These are phyloP conservation scores for Catalaphyllia jardinei DNA, from an alignment of 64 coral and sea anemone genomes.

Conservation along the genomic window DNA sequence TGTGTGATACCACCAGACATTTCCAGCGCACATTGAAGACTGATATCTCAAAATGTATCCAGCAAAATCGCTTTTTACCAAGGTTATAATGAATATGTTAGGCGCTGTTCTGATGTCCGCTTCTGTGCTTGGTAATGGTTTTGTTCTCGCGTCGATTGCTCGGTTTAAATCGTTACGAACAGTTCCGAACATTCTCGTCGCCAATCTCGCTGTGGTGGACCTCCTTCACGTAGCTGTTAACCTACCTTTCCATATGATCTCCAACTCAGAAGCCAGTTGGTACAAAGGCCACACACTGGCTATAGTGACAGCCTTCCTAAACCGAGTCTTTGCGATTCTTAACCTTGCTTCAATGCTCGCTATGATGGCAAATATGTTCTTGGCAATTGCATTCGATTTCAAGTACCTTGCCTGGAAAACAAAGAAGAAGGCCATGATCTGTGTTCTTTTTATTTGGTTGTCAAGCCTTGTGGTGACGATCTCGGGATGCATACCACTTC, in stretches of 20 bases:
- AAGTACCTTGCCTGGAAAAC: background rate
- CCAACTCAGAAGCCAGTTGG: background rate
- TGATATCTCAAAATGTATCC: background rate
- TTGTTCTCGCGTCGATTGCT: background rate
- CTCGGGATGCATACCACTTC: background rate
- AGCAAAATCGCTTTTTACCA: background rate
- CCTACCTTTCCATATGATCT: background rate
- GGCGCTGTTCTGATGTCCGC: background rate
- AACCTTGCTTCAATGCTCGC: constrained; percentile 17
- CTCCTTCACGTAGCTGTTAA: background rate
- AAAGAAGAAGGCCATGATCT: background rate
- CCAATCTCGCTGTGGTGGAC: constrained; percentile 1
- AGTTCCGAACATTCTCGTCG: background rate
- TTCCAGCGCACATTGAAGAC: too few relatives aligned
- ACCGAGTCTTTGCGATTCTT: background rate
- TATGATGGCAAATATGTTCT: background rate
- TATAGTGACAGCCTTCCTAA: background rate
- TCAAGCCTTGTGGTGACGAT: background rate
- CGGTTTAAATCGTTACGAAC: constrained; percentile 23
- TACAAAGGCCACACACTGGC: background rate
- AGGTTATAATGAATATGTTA: background rate
- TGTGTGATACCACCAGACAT: too few relatives aligned
- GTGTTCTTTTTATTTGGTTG: background rate
- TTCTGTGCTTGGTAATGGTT: background rate
- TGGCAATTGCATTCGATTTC: background rate